phyloP scores from a whole-genome alignment of 2,888 invertebrate species.

The Dryobota labecula region DNA sequence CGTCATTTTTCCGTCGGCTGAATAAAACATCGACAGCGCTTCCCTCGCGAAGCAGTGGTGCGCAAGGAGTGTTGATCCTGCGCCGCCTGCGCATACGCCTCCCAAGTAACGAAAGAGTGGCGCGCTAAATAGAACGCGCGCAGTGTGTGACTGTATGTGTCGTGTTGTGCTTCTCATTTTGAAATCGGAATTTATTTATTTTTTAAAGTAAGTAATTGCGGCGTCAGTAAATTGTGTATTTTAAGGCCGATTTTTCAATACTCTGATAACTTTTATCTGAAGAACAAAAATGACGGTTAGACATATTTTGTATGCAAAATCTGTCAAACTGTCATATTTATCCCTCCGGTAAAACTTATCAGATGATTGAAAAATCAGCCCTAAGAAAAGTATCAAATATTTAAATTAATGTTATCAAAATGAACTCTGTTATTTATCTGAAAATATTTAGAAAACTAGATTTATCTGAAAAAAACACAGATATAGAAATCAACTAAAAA shows the following conservation, averaged over 20 bases:
- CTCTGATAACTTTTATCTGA: too few relatives aligned
- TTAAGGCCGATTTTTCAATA: too few relatives aligned
- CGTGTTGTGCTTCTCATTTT: slow-evolving; percentile 52
- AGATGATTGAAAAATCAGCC: too few relatives aligned
- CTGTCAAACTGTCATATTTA: too few relatives aligned
- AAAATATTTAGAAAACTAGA: neutral
- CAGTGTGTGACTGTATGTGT: slow-evolving; percentile 55
- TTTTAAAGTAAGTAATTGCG: slow-evolving; percentile 43
- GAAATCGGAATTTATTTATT: slow-evolving; percentile 25
- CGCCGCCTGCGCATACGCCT: slow-evolving; percentile 51
- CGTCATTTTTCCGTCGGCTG: slow-evolving; percentile 45
- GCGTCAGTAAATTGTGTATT: too few relatives aligned
- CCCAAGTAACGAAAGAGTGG: slow-evolving; percentile 36
- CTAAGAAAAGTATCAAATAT: too few relatives aligned
- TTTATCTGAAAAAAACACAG: neutral
- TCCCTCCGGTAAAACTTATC: too few relatives aligned
- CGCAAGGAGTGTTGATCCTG: slow-evolving; percentile 63
- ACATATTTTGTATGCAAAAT: too few relatives aligned
- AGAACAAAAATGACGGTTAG: too few relatives aligned
- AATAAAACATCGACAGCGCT: slow-evolving; percentile 64
- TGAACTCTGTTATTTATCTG: neutral
- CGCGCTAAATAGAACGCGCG: slow-evolving; percentile 62
- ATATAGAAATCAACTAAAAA: neutral
- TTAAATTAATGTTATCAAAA: neutral
- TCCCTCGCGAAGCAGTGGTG: slow-evolving; percentile 59